These are phyloP conservation scores for Oscheius sp. DNA, from an alignment of 2,888 invertebrate genomes.

Conservation along the genomic window DNA sequence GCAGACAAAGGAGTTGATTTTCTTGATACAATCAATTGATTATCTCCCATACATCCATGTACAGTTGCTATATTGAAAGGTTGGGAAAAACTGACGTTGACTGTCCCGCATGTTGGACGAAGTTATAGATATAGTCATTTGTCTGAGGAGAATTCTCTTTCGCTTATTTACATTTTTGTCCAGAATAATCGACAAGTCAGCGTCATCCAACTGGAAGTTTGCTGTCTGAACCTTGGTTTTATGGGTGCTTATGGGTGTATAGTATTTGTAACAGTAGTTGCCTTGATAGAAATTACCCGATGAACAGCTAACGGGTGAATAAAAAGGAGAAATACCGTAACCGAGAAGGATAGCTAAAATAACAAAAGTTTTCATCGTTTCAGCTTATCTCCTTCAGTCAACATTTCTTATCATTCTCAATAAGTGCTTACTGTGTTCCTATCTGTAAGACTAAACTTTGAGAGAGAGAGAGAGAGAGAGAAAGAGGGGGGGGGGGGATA, in stretches of 20 bases:
- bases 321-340: background rate
- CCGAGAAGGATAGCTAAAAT: background rate
- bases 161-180: background rate
- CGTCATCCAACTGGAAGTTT: background rate
- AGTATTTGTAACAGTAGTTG: conserved; percentile 2
- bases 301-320: background rate
- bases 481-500: too few species aligned
- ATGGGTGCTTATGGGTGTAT: background rate
- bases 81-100: background rate
- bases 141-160: background rate
- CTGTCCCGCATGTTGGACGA: conserved; percentile 4
- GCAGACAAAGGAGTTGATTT: conserved; percentile 5
- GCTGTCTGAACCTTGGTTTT: background rate
- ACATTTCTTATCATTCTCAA: too few species aligned
- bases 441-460: too few species aligned
- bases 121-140: conserved; percentile 5
- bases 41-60: conserved; percentile 6
- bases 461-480: too few species aligned
- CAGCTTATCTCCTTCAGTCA: too few species aligned
- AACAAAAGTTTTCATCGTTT: too few species aligned
- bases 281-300: background rate
- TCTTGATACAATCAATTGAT: conserved; percentile 9
- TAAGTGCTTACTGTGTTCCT: too few species aligned
- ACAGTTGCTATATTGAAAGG: conserved; percentile 2
- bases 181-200: background rate